Evolutionary conservation across 2,113 vertebrate species (phyloP), one percentile per base, ranked within the genome.

Genomic region (Beaufortia kweichowensis): DNA sequence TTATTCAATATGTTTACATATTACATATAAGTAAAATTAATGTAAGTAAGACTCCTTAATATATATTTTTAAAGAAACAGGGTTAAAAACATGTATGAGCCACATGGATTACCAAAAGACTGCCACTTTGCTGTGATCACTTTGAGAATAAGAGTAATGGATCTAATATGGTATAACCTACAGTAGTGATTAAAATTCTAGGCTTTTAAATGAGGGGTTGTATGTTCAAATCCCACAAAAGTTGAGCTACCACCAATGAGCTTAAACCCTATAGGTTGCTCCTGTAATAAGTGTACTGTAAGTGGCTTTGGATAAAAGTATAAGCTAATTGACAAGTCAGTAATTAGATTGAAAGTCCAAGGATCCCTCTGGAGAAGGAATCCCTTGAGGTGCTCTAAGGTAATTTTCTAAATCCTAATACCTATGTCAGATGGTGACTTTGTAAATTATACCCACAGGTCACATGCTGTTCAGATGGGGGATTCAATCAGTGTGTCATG

Each of bases 221-320:
- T 19, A 50, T n/a, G 66, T 69, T 69, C 43, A 35, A 55, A 69
- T 14, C 33, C 48, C 31, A 50, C 46, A n/a, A 31, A 7, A 3
- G 29, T 53, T 53, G 29, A 68, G 28, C 26, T 53, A 35, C 56
- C 11, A 70, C n/a, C 48, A 56, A 15, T 55, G 12, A 70, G 50
- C 48, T 70, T 70, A 35, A 24, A 70, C 48, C 48, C 12, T n/a
- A n/a, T n/a, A 35, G n/a, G 67, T 35, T 70, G 48, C 48, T 56
- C 29, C 6, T 56, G 48, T 53, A 21, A 21, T 48, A 21, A 39
- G 35, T 21, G 28, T 68, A 31, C 26, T 31, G 29, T 70, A 70
- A 56, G 67, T 56, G 29, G 67, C 48, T 70, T 56, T 56, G 29
- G 29, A 35, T 35, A 70, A 70, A 70, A 35, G 29, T n/a, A 69